Evolutionary conservation across 2,888 invertebrate genomes (phyloP), one percentile per base, ranked within the genome.

Genomic region (Corythucha ciliata): DNA sequence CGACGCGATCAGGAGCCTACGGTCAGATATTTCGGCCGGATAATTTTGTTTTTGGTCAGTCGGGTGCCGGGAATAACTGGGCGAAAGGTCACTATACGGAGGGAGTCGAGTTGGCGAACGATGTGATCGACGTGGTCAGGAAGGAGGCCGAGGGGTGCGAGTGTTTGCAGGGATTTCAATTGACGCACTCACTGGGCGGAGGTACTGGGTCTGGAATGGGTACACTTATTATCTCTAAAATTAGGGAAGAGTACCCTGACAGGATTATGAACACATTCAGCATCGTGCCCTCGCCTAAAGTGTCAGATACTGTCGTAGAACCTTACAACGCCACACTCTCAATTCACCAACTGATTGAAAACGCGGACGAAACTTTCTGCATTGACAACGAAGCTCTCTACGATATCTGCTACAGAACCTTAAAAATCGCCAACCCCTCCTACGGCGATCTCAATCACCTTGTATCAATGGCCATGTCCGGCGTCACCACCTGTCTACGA

Each of bases 161-260:
- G 60, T 78, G 79, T 59, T 39, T 56, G 18, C 69, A 68, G 73
- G 79, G 64, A 65, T 76, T 76, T 63, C 76, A 76, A 61, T 63
- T 76, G 56, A 74, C 76, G 16, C 76, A 76, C 60, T 79, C 77
- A 2, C 68, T 79, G 26, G 77, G 79, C 32, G 79, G 79, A 53
- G 79, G 79, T 22, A 79, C 79, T 20, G 79, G 79, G 2, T 76
- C 77, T 16, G 79, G 79, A 48, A 75, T 79, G 78, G 79, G 79
- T 32, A 79, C 79, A 2, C 67, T 79, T 21, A 67, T 79, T 48
- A 78, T 79, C 62, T 75, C 75, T 42, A 78, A 78, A 65, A 78
- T 79, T 61, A 69, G 77, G 27, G 78, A 79, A 62, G 78, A 79
- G 64, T 79, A 77, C 64, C 78, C 78, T 1, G 79, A 79, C 66